Conservation (phyloP, 64 coral and sea anemone genomes). For the Stichodactyla mertensii region DNA sequence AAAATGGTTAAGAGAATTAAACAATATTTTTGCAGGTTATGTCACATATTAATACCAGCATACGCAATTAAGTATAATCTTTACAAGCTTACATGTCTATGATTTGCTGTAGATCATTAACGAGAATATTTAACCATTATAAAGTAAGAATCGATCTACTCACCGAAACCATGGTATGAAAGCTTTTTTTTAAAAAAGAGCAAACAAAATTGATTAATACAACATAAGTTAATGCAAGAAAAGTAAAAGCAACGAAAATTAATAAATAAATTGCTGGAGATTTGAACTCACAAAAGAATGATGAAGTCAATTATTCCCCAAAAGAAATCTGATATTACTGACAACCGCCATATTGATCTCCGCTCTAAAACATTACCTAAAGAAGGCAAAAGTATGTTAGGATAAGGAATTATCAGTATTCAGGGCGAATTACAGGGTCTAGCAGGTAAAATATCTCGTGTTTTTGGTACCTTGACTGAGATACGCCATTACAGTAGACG, state of each 20-base stretch:
- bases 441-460: not conserved
- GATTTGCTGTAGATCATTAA: too few relatives aligned
- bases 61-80: too few relatives aligned
- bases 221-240: not conserved
- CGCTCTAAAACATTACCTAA: constrained; percentile 57
- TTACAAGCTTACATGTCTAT: too few relatives aligned
- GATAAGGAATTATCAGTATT: not conserved
- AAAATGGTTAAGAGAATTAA: too few relatives aligned
- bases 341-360: constrained; percentile 63
- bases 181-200: constrained; percentile 18
- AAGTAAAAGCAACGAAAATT: not conserved
- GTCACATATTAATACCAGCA: too few relatives aligned
- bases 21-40: too few relatives aligned
- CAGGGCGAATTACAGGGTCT: not conserved
- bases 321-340: constrained; percentile 52
- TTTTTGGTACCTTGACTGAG: constrained; percentile 34
- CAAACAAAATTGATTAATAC: not conserved
- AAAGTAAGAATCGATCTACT: constrained; percentile 2
- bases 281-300: constrained; percentile 53
- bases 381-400: not conserved
- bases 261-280: not conserved
- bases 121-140: not conserved
- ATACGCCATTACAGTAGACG: constrained; percentile 40
- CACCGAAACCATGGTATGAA: constrained; percentile 67
- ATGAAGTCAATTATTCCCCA: constrained; percentile 60